Evolutionary conservation across 2,113 vertebrate genomes (phyloP).

Genomic region (Hepsetus odoe): DNA sequence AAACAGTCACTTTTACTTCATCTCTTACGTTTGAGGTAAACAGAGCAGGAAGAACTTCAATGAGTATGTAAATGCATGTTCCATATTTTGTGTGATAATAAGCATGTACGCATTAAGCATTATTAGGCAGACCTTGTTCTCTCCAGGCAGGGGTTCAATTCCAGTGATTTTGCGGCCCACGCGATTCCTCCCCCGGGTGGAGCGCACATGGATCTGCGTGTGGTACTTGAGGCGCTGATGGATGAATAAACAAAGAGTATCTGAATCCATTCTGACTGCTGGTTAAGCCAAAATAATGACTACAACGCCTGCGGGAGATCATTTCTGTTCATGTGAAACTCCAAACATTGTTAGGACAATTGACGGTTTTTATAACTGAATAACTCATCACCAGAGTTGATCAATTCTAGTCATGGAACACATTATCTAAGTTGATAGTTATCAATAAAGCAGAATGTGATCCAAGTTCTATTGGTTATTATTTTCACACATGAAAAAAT

Average conservation of each 20-base stretch:
- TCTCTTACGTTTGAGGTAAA: too few relatives aligned
- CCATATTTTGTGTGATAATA: not conserved
- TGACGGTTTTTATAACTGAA: too few relatives aligned
- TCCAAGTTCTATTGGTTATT: too few relatives aligned
- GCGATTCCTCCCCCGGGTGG: slow-evolving; percentile 93
- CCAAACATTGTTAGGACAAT: too few relatives aligned
- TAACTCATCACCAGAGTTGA: too few relatives aligned
- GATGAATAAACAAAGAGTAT: not conserved
- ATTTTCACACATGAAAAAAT: too few relatives aligned
- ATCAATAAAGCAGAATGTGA: too few relatives aligned
- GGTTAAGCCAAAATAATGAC: not conserved
- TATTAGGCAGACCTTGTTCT: slow-evolving; percentile 86
- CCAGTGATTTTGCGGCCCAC: slow-evolving; percentile 98
- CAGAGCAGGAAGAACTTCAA: not conserved
- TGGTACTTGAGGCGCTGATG: slow-evolving; percentile 95
- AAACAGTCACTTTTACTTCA: too few relatives aligned
- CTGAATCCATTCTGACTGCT: not conserved
- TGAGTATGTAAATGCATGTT: not conserved
- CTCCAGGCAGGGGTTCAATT: slow-evolving; percentile 96
- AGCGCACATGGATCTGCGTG: slow-evolving; percentile 96
- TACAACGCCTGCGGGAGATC: not conserved
- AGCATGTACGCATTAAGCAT: not conserved
- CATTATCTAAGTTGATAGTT: too few relatives aligned
- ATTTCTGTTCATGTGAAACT: not conserved
- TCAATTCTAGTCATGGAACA: too few relatives aligned